These are phyloP conservation scores for Riptortus pedestris DNA, from an alignment of 1,140 invertebrate genomes.

Conservation along the genomic window DNA sequence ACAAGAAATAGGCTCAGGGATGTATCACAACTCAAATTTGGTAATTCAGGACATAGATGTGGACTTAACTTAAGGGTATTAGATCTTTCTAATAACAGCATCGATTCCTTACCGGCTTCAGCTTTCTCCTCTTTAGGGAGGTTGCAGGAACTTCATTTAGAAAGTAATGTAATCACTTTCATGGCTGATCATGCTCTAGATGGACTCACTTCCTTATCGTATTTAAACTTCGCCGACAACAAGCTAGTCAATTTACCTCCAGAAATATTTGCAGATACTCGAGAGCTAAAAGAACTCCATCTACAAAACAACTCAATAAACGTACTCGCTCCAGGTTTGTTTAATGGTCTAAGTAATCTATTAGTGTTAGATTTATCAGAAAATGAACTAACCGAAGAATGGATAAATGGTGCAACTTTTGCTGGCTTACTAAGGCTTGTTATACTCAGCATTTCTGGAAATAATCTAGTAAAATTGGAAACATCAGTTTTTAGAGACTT, in stretches of 20 bases:
- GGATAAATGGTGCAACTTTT: slow-evolving; percentile 80
- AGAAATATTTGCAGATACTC: slow-evolving; percentile 67
- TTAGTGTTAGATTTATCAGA: slow-evolving; percentile 70
- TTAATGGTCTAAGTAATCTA: slow-evolving; percentile 68
- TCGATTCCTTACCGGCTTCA: slow-evolving; percentile 63
- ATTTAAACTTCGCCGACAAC: slow-evolving; percentile 72
- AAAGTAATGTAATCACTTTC: slow-evolving; percentile 58
- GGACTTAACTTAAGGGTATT: slow-evolving; percentile 58
- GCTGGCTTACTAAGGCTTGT: slow-evolving; percentile 66
- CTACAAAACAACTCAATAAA: slow-evolving; percentile 77
- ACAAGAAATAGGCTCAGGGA: slow-evolving; percentile 71
- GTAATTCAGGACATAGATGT: slow-evolving; percentile 50
- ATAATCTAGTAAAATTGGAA: slow-evolving; percentile 67
- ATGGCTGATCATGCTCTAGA: slow-evolving; percentile 72
- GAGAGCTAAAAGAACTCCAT: slow-evolving; percentile 70
- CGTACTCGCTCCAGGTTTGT: slow-evolving; percentile 72
- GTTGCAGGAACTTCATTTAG: slow-evolving; percentile 52
- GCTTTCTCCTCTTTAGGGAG: slow-evolving; percentile 59
- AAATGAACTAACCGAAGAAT: slow-evolving; percentile 76
- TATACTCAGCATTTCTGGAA: slow-evolving; percentile 69
- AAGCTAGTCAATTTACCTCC: slow-evolving; percentile 68
- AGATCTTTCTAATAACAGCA: slow-evolving; percentile 71
- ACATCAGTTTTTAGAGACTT: slow-evolving; percentile 67
- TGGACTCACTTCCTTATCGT: slow-evolving; percentile 60
- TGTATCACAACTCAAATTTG: slow-evolving; percentile 62